Conservation (phyloP, 1,140 invertebrate species). For the Drosophila kikkawai region DNA sequence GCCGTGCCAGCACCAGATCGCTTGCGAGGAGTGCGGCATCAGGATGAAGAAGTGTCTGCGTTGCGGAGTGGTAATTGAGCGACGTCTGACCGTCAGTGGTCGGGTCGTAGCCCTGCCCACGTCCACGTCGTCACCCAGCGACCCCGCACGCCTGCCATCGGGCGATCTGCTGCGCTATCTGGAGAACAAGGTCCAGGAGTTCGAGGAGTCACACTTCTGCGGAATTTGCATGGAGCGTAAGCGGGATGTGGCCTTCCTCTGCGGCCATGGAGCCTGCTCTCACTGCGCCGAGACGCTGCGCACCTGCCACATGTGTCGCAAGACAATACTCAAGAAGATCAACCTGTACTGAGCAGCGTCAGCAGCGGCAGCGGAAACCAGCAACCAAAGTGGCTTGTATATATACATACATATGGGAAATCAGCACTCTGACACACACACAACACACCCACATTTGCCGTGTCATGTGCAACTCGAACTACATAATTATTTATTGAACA, state of each 20-base stretch:
- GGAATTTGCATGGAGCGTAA: slow-evolving; percentile 92
- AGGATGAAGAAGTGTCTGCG: slow-evolving; percentile 93
- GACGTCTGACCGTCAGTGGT: slow-evolving; percentile 84
- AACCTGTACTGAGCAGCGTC: slow-evolving; percentile 89
- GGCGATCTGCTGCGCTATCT: slow-evolving; percentile 89
- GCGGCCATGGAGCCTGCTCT: slow-evolving; percentile 94
- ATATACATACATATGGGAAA: slow-evolving; percentile 62
- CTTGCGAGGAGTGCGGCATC: slow-evolving; percentile 91
- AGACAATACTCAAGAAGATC: slow-evolving; percentile 95
- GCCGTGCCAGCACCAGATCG: slow-evolving; percentile 91
- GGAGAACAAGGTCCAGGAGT: slow-evolving; percentile 94
- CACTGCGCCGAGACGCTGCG: slow-evolving; percentile 92
- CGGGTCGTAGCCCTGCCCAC: slow-evolving; percentile 48
- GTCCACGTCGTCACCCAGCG: slow-evolving; percentile 71
- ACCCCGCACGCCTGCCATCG: slow-evolving; percentile 86
- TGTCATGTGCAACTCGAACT: slow-evolving; percentile 44
- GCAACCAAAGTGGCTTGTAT: slow-evolving; percentile 82
- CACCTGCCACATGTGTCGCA: slow-evolving; percentile 96
- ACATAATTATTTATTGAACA: slow-evolving; percentile 73
- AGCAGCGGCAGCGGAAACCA: slow-evolving; percentile 20
- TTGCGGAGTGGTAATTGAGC: slow-evolving; percentile 88
- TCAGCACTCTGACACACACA: slow-evolving; percentile 27
- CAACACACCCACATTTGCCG: slow-evolving; percentile 29
- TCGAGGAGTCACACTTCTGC: slow-evolving; percentile 93
- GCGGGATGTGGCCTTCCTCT: slow-evolving; percentile 94